A percentile compares a stretch with the other conserved stretches of the same genome.
Conservation (phyloP, 1,140 invertebrate genomes). For the Papilio polyxenes region DNA sequence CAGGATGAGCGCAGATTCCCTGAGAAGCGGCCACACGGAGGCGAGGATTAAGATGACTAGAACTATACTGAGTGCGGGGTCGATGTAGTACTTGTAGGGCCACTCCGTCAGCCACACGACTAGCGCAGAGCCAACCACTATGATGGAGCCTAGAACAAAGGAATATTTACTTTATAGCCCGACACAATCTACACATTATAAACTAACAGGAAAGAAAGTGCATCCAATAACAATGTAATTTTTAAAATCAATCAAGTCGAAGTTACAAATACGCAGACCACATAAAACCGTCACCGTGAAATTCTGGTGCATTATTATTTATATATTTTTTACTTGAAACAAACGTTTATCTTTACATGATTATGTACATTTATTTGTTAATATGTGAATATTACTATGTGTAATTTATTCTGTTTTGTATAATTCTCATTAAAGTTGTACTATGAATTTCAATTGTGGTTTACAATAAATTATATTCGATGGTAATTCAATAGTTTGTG, state of each 20-base stretch:
- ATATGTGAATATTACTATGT: background rate
- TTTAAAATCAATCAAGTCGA: too few relatives aligned
- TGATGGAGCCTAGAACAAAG: constrained; percentile 87
- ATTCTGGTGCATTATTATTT: too few relatives aligned
- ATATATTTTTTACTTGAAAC: too few relatives aligned
- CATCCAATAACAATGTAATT: too few relatives aligned
- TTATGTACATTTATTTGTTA: too few relatives aligned
- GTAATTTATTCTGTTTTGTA: background rate
- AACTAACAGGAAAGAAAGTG: too few relatives aligned
- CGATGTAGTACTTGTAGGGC: constrained; percentile 92
- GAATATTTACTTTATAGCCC: background rate
- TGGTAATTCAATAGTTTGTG: constrained; percentile 1
- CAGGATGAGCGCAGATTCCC: constrained; percentile 93
- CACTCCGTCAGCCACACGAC: constrained; percentile 93
- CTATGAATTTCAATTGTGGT: background rate
- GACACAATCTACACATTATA: background rate
- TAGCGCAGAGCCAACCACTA: constrained; percentile 96
- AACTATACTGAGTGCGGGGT: constrained; percentile 94
- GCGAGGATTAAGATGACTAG: constrained; percentile 90
- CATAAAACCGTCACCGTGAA: too few relatives aligned
- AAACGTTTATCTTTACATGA: too few relatives aligned
- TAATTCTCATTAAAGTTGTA: background rate
- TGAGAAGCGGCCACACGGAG: constrained; percentile 92
- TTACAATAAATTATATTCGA: constrained; percentile 35
- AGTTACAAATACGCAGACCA: too few relatives aligned